Percentiles rank a stretch among this genome's conserved stretches.
Conservation (phyloP, 2,113 vertebrate genomes). For the Chelonoidis abingdonii region DNA sequence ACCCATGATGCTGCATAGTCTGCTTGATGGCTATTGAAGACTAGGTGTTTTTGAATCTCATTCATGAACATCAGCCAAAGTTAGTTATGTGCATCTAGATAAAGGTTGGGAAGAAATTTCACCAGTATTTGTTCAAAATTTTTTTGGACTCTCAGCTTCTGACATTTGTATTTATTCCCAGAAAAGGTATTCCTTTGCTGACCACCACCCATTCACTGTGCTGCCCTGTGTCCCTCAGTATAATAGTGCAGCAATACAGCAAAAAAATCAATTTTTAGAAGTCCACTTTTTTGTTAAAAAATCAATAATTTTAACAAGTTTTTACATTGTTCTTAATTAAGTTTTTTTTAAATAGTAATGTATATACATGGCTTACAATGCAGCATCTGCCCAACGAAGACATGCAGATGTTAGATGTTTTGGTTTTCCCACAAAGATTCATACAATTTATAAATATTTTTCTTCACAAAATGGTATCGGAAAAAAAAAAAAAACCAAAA, state of each 20-base stretch:
- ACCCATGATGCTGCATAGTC: not conserved
- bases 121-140: not conserved
- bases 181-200: not conserved
- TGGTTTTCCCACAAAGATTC: not conserved
- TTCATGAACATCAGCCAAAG: not conserved
- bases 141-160: not conserved
- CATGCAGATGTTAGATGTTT: not conserved
- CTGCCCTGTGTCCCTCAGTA: not conserved
- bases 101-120: not conserved
- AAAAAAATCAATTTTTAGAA: not conserved
- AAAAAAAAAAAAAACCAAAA: not conserved
- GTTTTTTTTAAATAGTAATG: rapidly evolving
- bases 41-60: not conserved
- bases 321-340: not conserved
- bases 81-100: not conserved
- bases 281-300: not conserved
- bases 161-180: not conserved
- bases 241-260: not conserved
- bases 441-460: not conserved
- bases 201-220: not conserved
- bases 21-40: not conserved
- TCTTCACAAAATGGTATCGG: not conserved
- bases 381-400: not conserved
- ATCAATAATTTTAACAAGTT: not conserved
- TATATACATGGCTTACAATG: not conserved